Percentiles rank a stretch among this genome's conserved stretches.
Evolutionary conservation across 2,797 vertebrate genomes (phyloP).

Genomic region (Phoeniculus purpureus): DNA sequence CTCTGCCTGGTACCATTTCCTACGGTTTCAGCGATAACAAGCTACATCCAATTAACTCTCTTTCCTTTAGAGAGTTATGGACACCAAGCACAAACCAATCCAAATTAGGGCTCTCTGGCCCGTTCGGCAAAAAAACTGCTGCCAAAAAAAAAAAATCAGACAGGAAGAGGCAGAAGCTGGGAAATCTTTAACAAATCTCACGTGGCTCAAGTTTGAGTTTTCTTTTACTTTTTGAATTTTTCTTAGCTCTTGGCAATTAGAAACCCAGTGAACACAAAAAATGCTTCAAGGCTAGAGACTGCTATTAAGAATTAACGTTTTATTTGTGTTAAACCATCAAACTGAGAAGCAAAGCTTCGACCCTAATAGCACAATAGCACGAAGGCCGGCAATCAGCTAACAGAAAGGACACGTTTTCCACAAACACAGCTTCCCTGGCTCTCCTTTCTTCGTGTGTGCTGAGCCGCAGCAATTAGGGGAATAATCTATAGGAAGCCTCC

Average conservation of each 20-base stretch:
- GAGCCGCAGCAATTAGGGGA: conserved; percentile 73
- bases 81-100: neutral
- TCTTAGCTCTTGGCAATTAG: neutral
- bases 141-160: neutral
- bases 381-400: conserved; percentile 6
- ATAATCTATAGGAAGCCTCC: conserved; percentile 55
- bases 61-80: neutral
- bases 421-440: conserved; percentile 46
- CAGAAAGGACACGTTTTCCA: conserved; percentile 52
- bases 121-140: neutral
- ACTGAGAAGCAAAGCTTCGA: neutral
- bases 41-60: neutral
- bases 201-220: neutral
- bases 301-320: conserved; percentile 13
- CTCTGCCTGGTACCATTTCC: neutral
- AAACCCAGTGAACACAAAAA: neutral
- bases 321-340: neutral
- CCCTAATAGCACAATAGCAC: neutral
- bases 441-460: conserved; percentile 70
- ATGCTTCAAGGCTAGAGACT: neutral
- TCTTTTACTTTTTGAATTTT: neutral
- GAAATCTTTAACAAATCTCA: neutral
- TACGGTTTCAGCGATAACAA: neutral
- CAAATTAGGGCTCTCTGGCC: neutral
- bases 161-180: neutral